Conservation (phyloP, 1,140 invertebrate species). For the Pseudomyrmex cubaensis region DNA sequence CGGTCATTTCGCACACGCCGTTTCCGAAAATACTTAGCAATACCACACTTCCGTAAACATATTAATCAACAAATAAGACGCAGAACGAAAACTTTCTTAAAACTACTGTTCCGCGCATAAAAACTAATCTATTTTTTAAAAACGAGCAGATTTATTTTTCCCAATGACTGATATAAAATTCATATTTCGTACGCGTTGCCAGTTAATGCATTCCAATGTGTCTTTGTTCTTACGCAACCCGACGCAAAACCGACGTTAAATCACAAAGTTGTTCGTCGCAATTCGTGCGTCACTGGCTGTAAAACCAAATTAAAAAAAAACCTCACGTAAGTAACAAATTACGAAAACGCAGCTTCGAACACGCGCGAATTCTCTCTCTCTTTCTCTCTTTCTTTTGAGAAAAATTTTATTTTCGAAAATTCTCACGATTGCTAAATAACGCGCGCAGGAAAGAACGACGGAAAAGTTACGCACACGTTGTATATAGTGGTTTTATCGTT, state of each 20-base stretch:
- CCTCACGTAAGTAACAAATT: no score
- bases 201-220: not conserved
- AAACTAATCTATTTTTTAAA: not conserved
- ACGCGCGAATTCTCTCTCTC: no score
- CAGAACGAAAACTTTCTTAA: no score
- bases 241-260: not conserved
- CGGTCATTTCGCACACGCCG: no score
- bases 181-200: not conserved
- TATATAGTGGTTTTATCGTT: constrained; percentile 67
- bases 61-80: no score
- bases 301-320: not conserved
- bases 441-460: not conserved
- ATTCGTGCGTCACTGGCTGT: not conserved
- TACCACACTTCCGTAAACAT: no score
- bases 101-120: no score
- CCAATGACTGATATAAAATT: not conserved
- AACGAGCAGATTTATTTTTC: not conserved
- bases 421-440: not conserved
- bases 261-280: not conserved
- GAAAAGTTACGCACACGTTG: constrained; percentile 63
- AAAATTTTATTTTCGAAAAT: no score
- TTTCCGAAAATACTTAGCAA: no score
- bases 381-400: no score
- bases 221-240: constrained; percentile 11
- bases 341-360: no score